Percentiles rank a stretch among this genome's conserved stretches.
Conservation (phyloP, 2,113 vertebrate genomes). For the Lophura nycthemera region DNA sequence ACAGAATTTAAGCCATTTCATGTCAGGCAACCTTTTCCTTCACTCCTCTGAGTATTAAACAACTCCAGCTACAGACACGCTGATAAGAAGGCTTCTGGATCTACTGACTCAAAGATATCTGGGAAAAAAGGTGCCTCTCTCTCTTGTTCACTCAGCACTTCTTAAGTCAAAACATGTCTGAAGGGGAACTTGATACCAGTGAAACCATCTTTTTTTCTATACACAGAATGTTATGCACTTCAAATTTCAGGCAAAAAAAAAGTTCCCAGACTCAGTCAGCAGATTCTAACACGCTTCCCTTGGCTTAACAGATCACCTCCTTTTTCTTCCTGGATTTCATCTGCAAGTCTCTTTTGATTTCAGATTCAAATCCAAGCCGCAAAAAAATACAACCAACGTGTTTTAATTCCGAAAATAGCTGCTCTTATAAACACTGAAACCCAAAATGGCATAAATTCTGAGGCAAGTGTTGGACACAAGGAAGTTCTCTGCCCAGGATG, state of each 20-base stretch:
- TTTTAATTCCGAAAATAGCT: neutral
- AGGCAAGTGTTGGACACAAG: rapidly evolving
- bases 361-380: neutral
- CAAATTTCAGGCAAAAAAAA: neutral
- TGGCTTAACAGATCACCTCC: neutral
- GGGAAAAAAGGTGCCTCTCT: neutral
- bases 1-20: neutral
- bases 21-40: neutral
- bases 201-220: neutral
- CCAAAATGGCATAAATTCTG: neutral
- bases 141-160: neutral
- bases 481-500: neutral
- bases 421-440: neutral
- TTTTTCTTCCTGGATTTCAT: neutral
- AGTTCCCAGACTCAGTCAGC: neutral
- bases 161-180: neutral
- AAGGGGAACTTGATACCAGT: neutral
- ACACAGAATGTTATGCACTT: neutral
- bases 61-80: neutral
- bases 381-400: rapidly evolving
- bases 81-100: neutral
- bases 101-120: neutral
- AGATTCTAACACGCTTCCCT: neutral
- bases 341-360: neutral
- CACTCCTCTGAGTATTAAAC: neutral